These are phyloP conservation scores for Rhamphomyia laevipes DNA, from an alignment of 2,888 invertebrate genomes.

Conservation along the genomic window DNA sequence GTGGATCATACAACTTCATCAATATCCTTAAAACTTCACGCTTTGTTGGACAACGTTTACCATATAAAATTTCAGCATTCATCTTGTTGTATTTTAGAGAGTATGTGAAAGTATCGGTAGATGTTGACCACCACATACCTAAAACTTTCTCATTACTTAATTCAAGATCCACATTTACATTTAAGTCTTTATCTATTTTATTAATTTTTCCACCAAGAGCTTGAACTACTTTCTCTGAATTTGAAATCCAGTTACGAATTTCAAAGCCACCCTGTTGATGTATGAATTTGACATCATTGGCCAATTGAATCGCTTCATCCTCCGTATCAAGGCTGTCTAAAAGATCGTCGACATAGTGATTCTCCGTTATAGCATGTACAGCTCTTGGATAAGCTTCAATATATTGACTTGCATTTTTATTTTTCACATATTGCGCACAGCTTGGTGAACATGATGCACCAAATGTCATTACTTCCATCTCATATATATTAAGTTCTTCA, in stretches of 20 bases:
- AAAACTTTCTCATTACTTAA: slow-evolving; percentile 1
- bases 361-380: slow-evolving; percentile 2
- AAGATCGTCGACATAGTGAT: slow-evolving; percentile 9
- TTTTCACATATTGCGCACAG: slow-evolving; percentile 9
- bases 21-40: no score
- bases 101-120: not conserved
- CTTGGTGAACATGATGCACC: slow-evolving; percentile 15
- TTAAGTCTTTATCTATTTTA: not conserved
- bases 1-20: slow-evolving; percentile 24
- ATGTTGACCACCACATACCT: slow-evolving; percentile 5
- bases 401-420: slow-evolving; percentile 4
- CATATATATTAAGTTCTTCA: no score
- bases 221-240: slow-evolving; percentile 1
- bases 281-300: no score
- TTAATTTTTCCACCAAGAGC: not conserved
- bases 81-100: not conserved
- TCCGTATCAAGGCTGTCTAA: slow-evolving; percentile 6
- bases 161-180: slow-evolving; percentile 1
- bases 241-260: no score
- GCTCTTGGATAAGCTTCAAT: slow-evolving; percentile 3
- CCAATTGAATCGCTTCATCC: slow-evolving; percentile 1
- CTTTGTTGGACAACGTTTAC: no score
- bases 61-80: no score
- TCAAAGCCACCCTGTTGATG: no score
- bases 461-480: slow-evolving; percentile 16